These are phyloP conservation scores for Merluccius polli DNA, from an alignment of 2,797 vertebrate species.

Conservation along the genomic window DNA sequence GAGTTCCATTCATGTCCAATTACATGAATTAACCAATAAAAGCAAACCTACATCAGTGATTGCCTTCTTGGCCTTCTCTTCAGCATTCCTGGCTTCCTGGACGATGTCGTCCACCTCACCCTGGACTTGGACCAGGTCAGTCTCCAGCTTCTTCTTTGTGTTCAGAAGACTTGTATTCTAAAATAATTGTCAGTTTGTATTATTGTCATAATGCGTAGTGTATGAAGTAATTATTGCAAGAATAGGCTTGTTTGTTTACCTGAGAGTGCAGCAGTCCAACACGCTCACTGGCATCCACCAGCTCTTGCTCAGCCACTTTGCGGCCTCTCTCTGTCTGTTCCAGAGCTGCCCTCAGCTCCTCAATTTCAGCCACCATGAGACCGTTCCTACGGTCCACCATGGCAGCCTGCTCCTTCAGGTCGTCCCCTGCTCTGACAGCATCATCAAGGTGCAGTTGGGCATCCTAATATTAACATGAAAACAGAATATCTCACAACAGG, in stretches of 20 bases:
- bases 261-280: constrained; percentile 71
- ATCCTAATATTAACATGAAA: constrained; percentile 57
- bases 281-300: constrained; percentile 73
- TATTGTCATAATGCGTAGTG: no score
- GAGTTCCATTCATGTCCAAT: neutral
- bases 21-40: neutral
- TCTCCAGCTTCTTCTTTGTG: constrained; percentile 82
- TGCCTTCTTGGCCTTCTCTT: constrained; percentile 89
- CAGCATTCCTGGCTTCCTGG: constrained; percentile 85
- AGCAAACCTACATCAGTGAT: constrained; percentile 79
- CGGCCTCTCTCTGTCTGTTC: constrained; percentile 76
- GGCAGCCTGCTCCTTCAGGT: constrained; percentile 79
- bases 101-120: constrained; percentile 80
- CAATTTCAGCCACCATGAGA: constrained; percentile 77
- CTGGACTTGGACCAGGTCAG: constrained; percentile 79
- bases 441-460: no score
- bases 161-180: constrained; percentile 80
- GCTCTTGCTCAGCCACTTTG: constrained; percentile 78
- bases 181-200: neutral
- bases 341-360: constrained; percentile 73
- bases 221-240: no score
- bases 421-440: constrained; percentile 69
- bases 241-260: constrained; percentile 17
- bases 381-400: constrained; percentile 75
- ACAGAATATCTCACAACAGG: neutral